Evolutionary conservation across 2,113 vertebrate genomes (phyloP), one percentile per base, ranked within the genome.

Genomic region (Cyanistes caeruleus): DNA sequence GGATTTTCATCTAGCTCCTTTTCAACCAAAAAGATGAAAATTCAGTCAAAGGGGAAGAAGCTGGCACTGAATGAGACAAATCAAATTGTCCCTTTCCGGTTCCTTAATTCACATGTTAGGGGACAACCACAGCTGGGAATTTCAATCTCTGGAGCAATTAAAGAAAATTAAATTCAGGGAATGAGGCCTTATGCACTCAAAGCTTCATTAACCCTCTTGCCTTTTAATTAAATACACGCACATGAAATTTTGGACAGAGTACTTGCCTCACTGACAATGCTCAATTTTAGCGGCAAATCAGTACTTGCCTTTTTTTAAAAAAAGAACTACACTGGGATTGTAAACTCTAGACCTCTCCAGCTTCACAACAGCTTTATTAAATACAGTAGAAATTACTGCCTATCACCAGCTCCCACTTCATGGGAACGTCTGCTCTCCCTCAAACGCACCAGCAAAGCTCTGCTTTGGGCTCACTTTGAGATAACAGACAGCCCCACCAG

Each of bases 181-280:
- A 96, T 68, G 76, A 95, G 85, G 94, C 83, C 95, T 97, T 97
- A 95, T 84, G 95, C 96, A 97, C 92, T 97, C 94, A 96, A 97
- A 98, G 95, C 90, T 75, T 95, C 96, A 97, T 97, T 98, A 98
- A 98, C 97, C 94, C 91, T 87, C 55, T 85, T 35, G 73, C 82
- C 83, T 97, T 95, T 67, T 96, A 98, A 98, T 97, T 97, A 98
- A 98, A 95, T 95, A 97, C 2, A 56, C 75, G 95, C 87, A 87
- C 86, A 81, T 76, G 59, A 93, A 94, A 93, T 69, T 83, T 88
- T 91, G 81, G 81, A 94, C 81, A 60, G 53, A 93, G 95, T 70
- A 77, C 75, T 94, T 80, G 69, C 83, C 16, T 69, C 84, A 59
- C 73, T 68, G 84, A 84, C 74, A 84, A 70, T 17, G 74, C 79